Conservation (phyloP, 2,888 invertebrate species). For the Phaonia tiefii region DNA sequence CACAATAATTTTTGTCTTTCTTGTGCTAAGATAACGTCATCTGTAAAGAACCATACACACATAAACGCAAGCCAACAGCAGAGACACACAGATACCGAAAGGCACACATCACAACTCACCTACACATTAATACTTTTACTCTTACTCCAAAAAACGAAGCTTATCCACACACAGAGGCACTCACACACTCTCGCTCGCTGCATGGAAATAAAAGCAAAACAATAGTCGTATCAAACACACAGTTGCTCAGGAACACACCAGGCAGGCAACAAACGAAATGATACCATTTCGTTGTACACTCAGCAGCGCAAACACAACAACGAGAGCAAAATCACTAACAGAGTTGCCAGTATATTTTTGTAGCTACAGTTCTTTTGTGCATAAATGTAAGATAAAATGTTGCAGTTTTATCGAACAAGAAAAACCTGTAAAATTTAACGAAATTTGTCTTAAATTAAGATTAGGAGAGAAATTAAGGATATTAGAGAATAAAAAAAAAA, state of each 20-base stretch:
- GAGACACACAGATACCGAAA: slow-evolving; percentile 1
- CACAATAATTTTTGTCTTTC: slow-evolving; percentile 20
- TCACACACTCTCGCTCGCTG: not conserved
- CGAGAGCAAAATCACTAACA: slow-evolving; percentile 3
- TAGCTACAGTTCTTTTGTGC: no score
- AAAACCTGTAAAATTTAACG: no score
- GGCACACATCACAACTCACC: slow-evolving; percentile 3
- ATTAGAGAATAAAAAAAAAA: no score
- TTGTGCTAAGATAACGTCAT: slow-evolving; percentile 66
- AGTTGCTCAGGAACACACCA: slow-evolving; percentile 23
- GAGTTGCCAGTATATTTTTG: not conserved
- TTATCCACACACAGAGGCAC: not conserved
- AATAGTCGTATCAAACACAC: slow-evolving; percentile 2
- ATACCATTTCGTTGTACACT: not conserved
- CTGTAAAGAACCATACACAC: slow-evolving; percentile 55
- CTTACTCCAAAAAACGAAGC: no score
- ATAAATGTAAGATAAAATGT: no score
- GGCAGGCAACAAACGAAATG: not conserved
- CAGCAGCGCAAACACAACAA: slow-evolving; percentile 17
- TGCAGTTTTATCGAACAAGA: no score
- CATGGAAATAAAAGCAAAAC: slow-evolving; percentile 15
- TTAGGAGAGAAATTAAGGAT: no score
- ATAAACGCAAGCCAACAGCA: not conserved
- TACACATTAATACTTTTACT: no score
- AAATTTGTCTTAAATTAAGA: no score